Evolutionary conservation across 2,888 invertebrate genomes (phyloP).

Genomic region (Charanyca ferruginea): DNA sequence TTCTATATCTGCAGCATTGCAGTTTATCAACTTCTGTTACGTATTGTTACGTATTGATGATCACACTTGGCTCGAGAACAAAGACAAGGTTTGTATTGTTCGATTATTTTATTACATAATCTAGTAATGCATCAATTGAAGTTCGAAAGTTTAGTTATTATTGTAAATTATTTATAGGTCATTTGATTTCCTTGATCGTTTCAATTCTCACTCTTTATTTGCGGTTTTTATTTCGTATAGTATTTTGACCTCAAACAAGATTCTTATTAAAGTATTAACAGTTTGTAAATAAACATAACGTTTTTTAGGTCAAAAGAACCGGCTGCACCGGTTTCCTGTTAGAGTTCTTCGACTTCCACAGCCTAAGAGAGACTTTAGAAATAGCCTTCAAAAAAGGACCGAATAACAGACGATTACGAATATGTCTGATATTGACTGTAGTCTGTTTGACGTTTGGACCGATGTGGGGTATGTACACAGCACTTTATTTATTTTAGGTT

Average conservation of each 20-base stretch:
- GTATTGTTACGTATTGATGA: slow-evolving; percentile 84
- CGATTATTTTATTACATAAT: slow-evolving; percentile 20
- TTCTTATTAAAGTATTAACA: too few relatives aligned
- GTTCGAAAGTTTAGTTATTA: not conserved
- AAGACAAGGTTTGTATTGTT: slow-evolving; percentile 79
- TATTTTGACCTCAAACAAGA: not conserved
- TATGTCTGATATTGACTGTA: slow-evolving; percentile 80
- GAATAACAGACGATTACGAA: slow-evolving; percentile 82
- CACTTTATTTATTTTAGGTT: slow-evolving; percentile 12
- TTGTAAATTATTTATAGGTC: not conserved
- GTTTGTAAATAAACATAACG: not conserved
- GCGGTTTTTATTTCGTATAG: too few relatives aligned
- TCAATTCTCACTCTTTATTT: not conserved
- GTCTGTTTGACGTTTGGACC: slow-evolving; percentile 85
- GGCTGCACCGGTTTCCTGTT: slow-evolving; percentile 77
- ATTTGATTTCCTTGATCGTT: not conserved
- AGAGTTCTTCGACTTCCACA: slow-evolving; percentile 88
- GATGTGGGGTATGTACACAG: slow-evolving; percentile 81
- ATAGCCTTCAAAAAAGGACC: slow-evolving; percentile 89
- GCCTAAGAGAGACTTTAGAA: slow-evolving; percentile 86
- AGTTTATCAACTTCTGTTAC: slow-evolving; percentile 85
- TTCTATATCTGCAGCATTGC: slow-evolving; percentile 80
- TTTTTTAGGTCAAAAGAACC: slow-evolving; percentile 77
- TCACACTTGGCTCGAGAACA: slow-evolving; percentile 84
- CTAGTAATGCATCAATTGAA: slow-evolving; percentile 8